These are phyloP conservation scores for Sciurus niger DNA, from an alignment of 2,113 vertebrate species.

Conservation along the genomic window DNA sequence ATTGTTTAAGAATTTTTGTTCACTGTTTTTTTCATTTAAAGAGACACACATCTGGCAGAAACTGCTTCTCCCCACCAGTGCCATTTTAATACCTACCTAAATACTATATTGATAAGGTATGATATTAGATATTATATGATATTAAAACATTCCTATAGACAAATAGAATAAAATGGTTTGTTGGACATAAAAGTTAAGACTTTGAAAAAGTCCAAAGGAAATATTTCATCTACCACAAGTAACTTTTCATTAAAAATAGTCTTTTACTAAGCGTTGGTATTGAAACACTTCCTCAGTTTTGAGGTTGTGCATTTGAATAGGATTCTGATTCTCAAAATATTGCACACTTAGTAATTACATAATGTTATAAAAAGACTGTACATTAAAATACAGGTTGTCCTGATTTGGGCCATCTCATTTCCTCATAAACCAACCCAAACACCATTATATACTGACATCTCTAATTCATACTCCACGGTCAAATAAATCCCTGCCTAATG, in stretches of 20 bases:
- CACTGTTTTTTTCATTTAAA: conserved; percentile 25
- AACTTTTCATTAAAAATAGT: conserved; percentile 42
- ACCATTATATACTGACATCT: neutral
- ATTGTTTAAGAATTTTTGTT: neutral
- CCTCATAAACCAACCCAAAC: neutral
- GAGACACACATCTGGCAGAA: neutral
- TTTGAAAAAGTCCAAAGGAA: conserved; percentile 31
- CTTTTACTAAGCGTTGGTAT: neutral
- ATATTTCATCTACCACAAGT: neutral
- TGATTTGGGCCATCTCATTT: neutral
- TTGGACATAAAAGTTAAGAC: conserved; percentile 42
- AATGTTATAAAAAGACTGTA: neutral
- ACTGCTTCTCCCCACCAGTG: neutral
- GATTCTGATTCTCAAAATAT: neutral
- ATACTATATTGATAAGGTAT: neutral
- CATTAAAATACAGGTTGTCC: neutral
- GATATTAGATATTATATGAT: neutral
- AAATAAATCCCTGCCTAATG: neutral
- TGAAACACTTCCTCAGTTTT: neutral
- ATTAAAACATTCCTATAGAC: neutral
- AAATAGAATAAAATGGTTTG: neutral
- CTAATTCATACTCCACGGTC: neutral
- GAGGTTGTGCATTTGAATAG: neutral
- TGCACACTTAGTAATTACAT: neutral
- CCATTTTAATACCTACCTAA: neutral